These are phyloP conservation scores for Saturnia pavonia DNA, from an alignment of 2,888 invertebrate species.

Conservation along the genomic window DNA sequence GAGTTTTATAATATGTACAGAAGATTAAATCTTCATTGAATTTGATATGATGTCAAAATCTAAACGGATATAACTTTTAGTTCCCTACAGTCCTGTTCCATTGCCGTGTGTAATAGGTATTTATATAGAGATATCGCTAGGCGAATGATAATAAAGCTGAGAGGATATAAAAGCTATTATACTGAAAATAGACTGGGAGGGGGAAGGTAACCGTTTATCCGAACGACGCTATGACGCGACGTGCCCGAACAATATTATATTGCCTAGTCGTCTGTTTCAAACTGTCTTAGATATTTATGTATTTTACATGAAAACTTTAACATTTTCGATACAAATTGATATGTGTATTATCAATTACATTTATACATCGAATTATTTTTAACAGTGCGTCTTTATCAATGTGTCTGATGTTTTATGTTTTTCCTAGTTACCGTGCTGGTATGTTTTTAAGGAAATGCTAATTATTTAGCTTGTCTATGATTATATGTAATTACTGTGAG, in stretches of 20 bases:
- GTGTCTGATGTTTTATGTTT: not conserved
- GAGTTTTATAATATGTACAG: too few species aligned
- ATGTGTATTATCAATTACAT: not conserved
- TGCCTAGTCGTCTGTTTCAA: not conserved
- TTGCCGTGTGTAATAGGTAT: not conserved
- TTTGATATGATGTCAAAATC: not conserved
- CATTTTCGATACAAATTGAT: not conserved
- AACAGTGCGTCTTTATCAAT: too few species aligned
- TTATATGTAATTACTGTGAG: not conserved
- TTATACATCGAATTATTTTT: not conserved
- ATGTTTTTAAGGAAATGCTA: not conserved
- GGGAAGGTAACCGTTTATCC: conserved; percentile 36
- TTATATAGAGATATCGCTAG: conserved; percentile 3
- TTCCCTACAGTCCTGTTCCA: not conserved
- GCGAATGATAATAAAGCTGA: conserved; percentile 10
- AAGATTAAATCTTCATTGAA: not conserved
- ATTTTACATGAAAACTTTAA: not conserved
- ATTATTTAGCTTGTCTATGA: not conserved
- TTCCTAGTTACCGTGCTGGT: not conserved
- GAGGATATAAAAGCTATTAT: conserved; percentile 26
- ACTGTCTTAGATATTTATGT: not conserved
- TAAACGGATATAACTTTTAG: not conserved
- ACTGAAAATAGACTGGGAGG: conserved; percentile 41
- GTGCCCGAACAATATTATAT: not conserved
- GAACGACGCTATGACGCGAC: not conserved